These are phyloP conservation scores for Anticlea derivata DNA, from an alignment of 2,888 invertebrate species.

Conservation along the genomic window DNA sequence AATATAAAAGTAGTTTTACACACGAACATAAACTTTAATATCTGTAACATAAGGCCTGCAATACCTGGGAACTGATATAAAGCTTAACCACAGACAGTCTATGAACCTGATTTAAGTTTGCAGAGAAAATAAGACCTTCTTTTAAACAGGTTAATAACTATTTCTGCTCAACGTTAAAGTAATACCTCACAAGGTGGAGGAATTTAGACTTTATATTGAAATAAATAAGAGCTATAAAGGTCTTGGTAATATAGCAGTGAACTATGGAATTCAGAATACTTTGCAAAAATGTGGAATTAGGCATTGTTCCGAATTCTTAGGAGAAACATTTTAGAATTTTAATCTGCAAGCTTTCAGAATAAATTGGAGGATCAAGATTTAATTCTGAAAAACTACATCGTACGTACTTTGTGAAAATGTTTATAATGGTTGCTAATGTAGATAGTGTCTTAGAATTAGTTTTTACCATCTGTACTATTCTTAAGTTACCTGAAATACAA, in stretches of 20 bases:
- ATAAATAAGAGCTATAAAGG: not conserved
- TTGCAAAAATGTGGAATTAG: constrained; percentile 10
- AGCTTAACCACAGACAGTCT: no score
- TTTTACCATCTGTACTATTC: no score
- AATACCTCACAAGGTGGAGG: not conserved
- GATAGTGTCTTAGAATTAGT: no score
- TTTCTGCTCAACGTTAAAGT: not conserved
- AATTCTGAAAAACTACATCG: not conserved
- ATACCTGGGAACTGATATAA: not conserved
- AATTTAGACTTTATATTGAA: not conserved
- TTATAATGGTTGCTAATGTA: no score
- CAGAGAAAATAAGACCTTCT: not conserved
- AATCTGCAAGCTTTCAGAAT: not conserved
- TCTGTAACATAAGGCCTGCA: not conserved
- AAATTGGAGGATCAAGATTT: not conserved
- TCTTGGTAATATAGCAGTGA: not conserved
- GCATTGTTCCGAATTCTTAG: constrained; percentile 4
- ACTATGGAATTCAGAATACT: constrained; percentile 10
- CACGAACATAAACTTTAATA: not conserved
- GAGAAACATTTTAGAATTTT: constrained; percentile 7
- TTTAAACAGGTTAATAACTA: not conserved
- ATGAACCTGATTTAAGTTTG: no score
- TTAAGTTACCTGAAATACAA: no score
- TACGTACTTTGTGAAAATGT: not conserved
- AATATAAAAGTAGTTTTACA: constrained; percentile 5